These are phyloP conservation scores for Sebastes reedi DNA, from an alignment of 2,797 vertebrate species.

Conservation along the genomic window DNA sequence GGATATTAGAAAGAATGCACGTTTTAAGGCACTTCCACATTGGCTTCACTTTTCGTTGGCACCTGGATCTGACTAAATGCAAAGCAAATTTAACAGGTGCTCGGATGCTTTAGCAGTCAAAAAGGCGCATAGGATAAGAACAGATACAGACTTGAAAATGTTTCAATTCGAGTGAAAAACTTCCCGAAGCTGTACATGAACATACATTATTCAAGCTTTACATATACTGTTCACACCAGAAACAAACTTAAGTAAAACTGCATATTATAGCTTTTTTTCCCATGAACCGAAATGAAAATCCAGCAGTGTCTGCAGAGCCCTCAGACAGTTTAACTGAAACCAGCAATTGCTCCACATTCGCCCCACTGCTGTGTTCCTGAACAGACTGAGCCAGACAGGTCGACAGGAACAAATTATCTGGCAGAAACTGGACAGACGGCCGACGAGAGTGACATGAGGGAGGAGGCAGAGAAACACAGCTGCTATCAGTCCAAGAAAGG, in stretches of 20 bases:
- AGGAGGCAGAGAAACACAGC: not conserved
- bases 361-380: not conserved
- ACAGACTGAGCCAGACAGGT: not conserved
- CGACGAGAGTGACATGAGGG: not conserved
- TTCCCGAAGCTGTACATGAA: not conserved
- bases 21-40: too few species aligned
- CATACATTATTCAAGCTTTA: not conserved
- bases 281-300: not conserved
- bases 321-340: not conserved
- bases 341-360: not conserved
- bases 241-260: not conserved
- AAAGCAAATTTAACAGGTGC: not conserved
- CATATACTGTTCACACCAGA: not conserved
- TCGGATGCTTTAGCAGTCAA: not conserved
- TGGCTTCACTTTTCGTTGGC: too few species aligned
- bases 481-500: not conserved
- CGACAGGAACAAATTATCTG: not conserved
- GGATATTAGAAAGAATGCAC: too few species aligned
- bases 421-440: not conserved
- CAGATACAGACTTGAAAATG: not conserved
- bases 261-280: not conserved
- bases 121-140: not conserved
- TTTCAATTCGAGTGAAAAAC: not conserved
- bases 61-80: not conserved
- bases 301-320: not conserved